A percentile compares a stretch with the other conserved stretches of the same genome.
Conservation (phyloP, 2,113 vertebrate species). For the Elephantulus edwardii region DNA sequence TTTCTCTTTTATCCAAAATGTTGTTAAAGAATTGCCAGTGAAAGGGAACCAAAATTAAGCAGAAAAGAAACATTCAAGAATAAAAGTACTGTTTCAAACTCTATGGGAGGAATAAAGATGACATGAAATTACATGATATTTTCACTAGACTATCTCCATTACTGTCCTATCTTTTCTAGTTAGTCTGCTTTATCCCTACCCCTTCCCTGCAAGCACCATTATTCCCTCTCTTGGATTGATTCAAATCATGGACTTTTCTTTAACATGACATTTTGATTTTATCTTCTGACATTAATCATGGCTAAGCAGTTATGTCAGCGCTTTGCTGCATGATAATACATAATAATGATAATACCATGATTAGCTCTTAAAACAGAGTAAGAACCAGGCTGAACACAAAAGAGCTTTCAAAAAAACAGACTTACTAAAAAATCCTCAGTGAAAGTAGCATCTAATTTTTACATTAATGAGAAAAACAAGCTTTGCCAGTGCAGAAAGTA, state of each 20-base stretch:
- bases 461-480: background rate
- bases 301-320: slow-evolving; percentile 51
- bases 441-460: background rate
- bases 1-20: slow-evolving; percentile 60
- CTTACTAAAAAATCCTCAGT: background rate
- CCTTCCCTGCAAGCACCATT: background rate
- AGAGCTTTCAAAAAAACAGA: slow-evolving; percentile 35
- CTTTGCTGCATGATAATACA: background rate
- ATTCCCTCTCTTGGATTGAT: background rate
- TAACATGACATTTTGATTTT: background rate
- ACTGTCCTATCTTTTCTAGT: background rate
- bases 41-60: background rate
- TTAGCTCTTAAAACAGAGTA: slow-evolving; percentile 31
- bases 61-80: slow-evolving; percentile 24
- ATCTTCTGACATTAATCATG: slow-evolving; percentile 65
- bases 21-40: slow-evolving; percentile 20
- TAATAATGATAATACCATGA: background rate
- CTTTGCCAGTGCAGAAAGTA: background rate
- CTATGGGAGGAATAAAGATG: background rate
- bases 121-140: slow-evolving; percentile 19
- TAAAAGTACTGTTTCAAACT: slow-evolving; percentile 52
- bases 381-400: slow-evolving; percentile 39
- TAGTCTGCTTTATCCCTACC: background rate
- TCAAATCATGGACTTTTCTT: slow-evolving; percentile 58
- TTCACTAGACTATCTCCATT: background rate